Evolutionary conservation across 1,140 invertebrate species (phyloP), one percentile per base, ranked within the genome.

Genomic region (Pseudomyrmex cubaensis): DNA sequence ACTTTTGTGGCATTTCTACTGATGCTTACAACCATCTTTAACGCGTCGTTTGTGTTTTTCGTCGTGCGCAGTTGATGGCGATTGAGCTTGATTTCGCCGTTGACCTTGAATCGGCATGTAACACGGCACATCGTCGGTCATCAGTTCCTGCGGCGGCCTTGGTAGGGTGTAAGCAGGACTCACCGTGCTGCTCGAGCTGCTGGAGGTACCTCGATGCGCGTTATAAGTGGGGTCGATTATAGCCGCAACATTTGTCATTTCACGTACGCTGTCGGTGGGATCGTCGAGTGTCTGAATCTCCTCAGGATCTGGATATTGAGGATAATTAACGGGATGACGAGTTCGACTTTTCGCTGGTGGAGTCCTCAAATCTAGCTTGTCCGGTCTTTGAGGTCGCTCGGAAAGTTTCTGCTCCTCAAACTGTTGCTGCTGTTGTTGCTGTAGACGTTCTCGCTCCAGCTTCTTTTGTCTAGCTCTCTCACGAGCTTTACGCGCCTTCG

Each of bases 51-150:
- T 94, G 5, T 95, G 92, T 69, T 95, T 95, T 67, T 94, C 94
- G 61, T 95, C 95, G 70, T 95, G 95, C 70, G 93, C 92, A 20
- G 95, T 90, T 1, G 94, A 93, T 7, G 93, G 89, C 9, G 93
- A 89, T 88, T 93, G 87, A 2, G 80, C 84, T 70, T 94, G 93
- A 86, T 92, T 96, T 87, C 97, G 93, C 77, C 96, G 93, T 88
- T 97, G 97, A 62, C 97, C 97, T 93, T 97, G 97, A 87, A 97
- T 97, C 63, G 97, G 97, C 97, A 97, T 97, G 87, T 97, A 97
- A 84, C 96, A 96, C 4, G 96, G 96, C 50, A 95, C 94, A 85
- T 96, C 96, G 46, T 96, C 95, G n/a, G 86, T 85, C 91, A 91
- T 92, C 4, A 92, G 80, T 66, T 92, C 93, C 20, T 89, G 87